Conservation (phyloP, 2,888 invertebrate genomes). For the Stegophylla sp. region DNA sequence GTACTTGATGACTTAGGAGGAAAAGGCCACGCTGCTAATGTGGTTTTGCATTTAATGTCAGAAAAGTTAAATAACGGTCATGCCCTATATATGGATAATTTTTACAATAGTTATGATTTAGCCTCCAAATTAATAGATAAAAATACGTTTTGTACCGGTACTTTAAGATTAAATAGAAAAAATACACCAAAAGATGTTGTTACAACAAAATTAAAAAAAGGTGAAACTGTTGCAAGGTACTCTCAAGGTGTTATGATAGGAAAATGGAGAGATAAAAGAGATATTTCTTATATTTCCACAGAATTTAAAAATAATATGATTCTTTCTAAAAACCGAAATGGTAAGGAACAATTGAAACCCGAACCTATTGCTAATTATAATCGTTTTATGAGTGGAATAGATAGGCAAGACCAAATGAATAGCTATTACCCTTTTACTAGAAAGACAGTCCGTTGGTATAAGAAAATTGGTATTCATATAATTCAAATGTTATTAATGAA, state of each 20-base stretch:
- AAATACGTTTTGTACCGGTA: slow-evolving; percentile 12
- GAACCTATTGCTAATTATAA: no score
- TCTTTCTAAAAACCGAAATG: neutral
- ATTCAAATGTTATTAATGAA: no score
- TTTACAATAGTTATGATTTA: slow-evolving; percentile 6
- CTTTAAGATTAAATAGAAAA: slow-evolving; percentile 14
- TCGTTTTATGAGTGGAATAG: slow-evolving; percentile 60
- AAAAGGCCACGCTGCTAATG: no score
- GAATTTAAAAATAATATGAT: slow-evolving; percentile 22
- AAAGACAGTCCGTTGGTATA: neutral
- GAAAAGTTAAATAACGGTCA: no score
- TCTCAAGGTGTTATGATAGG: neutral
- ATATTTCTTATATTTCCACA: neutral
- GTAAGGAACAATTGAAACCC: slow-evolving; percentile 58
- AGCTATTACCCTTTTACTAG: slow-evolving; percentile 24
- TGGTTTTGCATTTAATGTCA: no score
- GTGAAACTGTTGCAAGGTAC: neutral
- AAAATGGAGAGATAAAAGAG: slow-evolving; percentile 34
- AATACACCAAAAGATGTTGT: slow-evolving; percentile 16
- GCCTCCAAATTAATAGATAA: slow-evolving; percentile 4
- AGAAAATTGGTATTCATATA: no score
- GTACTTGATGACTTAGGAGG: no score
- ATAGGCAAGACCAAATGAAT: neutral
- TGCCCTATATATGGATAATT: no score
- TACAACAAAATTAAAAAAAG: neutral